Conservation (phyloP, 2,113 vertebrate species). For the Serilophus lunatus region DNA sequence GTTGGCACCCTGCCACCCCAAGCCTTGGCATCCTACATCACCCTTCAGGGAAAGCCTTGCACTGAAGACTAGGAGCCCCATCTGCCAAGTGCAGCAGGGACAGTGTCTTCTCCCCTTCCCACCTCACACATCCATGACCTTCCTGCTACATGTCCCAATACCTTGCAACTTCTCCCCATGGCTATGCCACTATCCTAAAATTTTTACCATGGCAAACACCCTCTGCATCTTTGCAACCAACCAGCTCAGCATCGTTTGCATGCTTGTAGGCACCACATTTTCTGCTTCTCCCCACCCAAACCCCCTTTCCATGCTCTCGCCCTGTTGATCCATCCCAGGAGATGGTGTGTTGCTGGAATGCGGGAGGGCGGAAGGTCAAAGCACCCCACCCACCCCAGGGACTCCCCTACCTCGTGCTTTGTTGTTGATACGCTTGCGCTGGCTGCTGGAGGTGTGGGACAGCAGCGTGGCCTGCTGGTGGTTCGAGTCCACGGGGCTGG, state of each 20-base stretch:
- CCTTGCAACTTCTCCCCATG: neutral
- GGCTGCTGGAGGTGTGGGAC: constrained; percentile 92
- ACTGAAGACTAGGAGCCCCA: neutral
- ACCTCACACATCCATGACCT: neutral
- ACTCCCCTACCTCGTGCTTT: constrained; percentile 85
- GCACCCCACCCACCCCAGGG: rapidly evolving
- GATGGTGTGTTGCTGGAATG: neutral
- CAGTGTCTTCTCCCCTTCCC: neutral
- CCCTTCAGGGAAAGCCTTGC: neutral
- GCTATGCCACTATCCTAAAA: neutral
- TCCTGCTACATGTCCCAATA: neutral
- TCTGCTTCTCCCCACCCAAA: neutral
- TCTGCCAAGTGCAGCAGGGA: neutral
- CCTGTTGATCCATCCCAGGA: neutral
- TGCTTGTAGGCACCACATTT: neutral
- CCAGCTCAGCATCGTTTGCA: neutral
- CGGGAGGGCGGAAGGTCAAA: neutral
- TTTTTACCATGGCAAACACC: neutral
- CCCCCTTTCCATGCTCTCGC: neutral
- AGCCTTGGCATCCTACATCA: neutral
- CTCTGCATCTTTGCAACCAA: neutral
- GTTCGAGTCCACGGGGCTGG: constrained; percentile 92
- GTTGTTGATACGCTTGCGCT: constrained; percentile 94
- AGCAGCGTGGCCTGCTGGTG: constrained; percentile 94
- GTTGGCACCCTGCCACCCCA: neutral